Conservation (phyloP, 2,113 vertebrate species). For the Xyrauchen texanus region DNA sequence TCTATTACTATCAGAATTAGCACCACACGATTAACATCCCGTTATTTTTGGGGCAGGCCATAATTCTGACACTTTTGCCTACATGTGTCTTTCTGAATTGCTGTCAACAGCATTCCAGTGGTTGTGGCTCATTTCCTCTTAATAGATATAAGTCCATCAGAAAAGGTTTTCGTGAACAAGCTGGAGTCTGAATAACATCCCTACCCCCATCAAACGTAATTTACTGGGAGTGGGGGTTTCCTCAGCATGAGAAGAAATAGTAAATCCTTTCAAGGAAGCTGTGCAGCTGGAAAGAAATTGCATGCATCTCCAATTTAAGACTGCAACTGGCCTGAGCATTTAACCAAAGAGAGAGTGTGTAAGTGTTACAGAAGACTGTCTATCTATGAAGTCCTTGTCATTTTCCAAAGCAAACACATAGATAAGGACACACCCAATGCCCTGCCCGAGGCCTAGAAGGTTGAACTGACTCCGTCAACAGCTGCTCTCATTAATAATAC, state of each 20-base stretch:
- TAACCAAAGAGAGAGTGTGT: not conserved
- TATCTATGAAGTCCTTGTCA: constrained; percentile 9
- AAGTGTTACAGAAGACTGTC: not conserved
- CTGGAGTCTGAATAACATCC: too few relatives aligned
- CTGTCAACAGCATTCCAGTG: constrained; percentile 4
- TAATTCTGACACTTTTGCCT: not conserved
- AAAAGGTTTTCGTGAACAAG: too few relatives aligned
- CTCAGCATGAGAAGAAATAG: not conserved
- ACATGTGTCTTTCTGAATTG: not conserved
- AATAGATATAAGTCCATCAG: too few relatives aligned
- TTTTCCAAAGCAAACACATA: constrained; percentile 16
- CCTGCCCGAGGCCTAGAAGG: not conserved
- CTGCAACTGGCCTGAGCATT: not conserved
- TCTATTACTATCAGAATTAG: not conserved
- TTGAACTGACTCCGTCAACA: not conserved
- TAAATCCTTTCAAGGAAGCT: constrained; percentile 5
- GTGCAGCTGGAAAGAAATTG: not conserved
- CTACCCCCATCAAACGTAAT: too few relatives aligned
- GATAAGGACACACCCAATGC: constrained; percentile 15
- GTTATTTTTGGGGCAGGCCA: not conserved
- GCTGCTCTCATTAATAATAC: constrained; percentile 37
- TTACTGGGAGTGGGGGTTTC: too few relatives aligned
- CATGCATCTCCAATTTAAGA: not conserved
- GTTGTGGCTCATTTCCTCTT: not conserved
- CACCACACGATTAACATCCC: not conserved